A percentile compares a stretch with the other conserved stretches of the same genome.
Evolutionary conservation across 2,888 invertebrate genomes (phyloP).

Genomic region (Chaitophorus viminalis): DNA sequence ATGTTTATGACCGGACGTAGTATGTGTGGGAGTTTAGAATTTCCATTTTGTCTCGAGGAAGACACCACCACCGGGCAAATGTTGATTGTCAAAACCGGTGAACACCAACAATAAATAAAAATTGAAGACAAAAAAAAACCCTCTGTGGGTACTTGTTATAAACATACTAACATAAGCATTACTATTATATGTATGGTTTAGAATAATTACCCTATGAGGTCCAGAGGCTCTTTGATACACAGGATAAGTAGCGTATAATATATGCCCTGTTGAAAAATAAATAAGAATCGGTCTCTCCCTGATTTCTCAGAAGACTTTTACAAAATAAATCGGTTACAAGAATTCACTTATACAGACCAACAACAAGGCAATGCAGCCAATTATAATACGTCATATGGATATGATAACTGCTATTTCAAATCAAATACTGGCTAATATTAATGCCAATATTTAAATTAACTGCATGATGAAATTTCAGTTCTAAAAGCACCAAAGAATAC

Average conservation of each 20-base stretch:
- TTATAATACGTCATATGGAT: neutral
- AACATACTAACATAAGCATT: neutral
- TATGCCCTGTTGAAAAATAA: neutral
- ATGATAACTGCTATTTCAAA: neutral
- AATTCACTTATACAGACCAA: neutral
- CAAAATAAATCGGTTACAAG: neutral
- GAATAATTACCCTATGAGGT: constrained; percentile 49
- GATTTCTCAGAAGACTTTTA: neutral
- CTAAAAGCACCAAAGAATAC: neutral
- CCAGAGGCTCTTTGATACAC: constrained; percentile 10
- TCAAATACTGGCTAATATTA: too few relatives aligned
- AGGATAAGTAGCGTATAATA: neutral
- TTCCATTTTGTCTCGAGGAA: constrained; percentile 46
- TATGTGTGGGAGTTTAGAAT: constrained; percentile 41
- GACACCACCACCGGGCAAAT: constrained; percentile 53
- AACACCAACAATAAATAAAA: constrained; percentile 35
- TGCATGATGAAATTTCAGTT: neutral
- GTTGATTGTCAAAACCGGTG: constrained; percentile 28
- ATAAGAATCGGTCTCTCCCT: neutral
- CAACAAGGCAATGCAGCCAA: neutral
- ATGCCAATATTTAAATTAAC: neutral
- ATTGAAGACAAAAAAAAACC: constrained; percentile 27
- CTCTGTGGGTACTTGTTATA: constrained; percentile 10
- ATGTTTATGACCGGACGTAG: constrained; percentile 55
- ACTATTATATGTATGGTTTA: neutral